Evolutionary conservation across 2,797 vertebrate genomes (phyloP), one percentile per base, ranked within the genome.

Genomic region (Cottoperca gobio): DNA sequence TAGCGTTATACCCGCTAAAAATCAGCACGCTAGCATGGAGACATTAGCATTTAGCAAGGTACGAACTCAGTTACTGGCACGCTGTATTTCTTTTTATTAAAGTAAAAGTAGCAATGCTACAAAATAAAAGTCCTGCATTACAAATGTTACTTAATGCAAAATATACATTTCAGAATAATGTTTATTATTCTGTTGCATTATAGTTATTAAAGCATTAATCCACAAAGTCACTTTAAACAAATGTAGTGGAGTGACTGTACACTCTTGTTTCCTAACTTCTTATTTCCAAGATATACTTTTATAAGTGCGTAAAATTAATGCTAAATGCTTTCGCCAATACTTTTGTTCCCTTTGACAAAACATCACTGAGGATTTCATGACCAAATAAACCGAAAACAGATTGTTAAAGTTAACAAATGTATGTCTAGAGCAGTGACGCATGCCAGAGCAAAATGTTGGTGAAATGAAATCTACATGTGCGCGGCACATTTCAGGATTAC

Each of bases 401-500:
- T 43, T 78, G 61, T 52, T 43, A 31, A 66, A 70, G 52, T 59
- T 3, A 68, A 68, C n/a, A 54, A 53, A 54, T 33, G 31, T 2
- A 42, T 68, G 19, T 65, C 9, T 19, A 39, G 53, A 61, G 28
- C 21, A 69, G 17, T 17, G 67, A 78, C 3, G 11, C 26, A 3
- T 24, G 52, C 65, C 59, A 58, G 83, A 79, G 68, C 12, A 57
- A 80, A 83, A 78, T 8, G 26, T 70, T 1, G 19, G 10, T 73
- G 79, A 50, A 73, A 79, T 62, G 52, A 82, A 86, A 67, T 76
- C 73, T 67, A 65, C 90, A 94, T 91, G 88, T 94, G 92, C 81
- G 77, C 45, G 39, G 83, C 93, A 93, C 89, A 89, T 91, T 94
- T 53, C 81, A 71, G 70, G 50, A 90, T 92, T 81, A 87, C 88